Evolutionary conservation across 2,888 invertebrate genomes (phyloP).

Genomic region (Melanophora roralis): DNA sequence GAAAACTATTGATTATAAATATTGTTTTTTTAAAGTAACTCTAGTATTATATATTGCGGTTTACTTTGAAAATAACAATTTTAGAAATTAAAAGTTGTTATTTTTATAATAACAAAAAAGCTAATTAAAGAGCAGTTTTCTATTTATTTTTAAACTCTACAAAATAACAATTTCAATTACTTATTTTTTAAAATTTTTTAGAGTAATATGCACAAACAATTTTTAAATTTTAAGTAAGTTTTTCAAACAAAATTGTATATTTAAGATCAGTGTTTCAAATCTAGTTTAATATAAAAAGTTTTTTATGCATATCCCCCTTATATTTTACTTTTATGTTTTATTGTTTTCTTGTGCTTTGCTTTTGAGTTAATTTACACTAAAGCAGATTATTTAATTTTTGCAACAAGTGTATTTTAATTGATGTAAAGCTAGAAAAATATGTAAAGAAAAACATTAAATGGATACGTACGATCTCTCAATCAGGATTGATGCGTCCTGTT

Average conservation of each 20-base stretch:
- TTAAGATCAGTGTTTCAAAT: too few relatives aligned
- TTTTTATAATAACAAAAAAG: conserved; percentile 1
- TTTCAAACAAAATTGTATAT: too few relatives aligned
- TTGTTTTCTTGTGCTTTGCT: conserved; percentile 30
- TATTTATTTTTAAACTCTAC: background rate
- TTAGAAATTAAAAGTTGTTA: too few relatives aligned
- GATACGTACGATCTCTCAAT: conserved; percentile 78
- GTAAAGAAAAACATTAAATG: conserved; percentile 50
- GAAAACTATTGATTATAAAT: background rate
- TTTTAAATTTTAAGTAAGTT: too few relatives aligned
- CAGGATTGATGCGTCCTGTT: conserved; percentile 77
- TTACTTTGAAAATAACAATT: too few relatives aligned
- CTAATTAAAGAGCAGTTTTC: conserved; percentile 7
- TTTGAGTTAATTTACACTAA: background rate
- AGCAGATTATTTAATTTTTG: conserved; percentile 8
- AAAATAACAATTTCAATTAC: background rate
- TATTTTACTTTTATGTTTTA: background rate
- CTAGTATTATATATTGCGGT: too few relatives aligned
- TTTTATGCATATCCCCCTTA: too few relatives aligned
- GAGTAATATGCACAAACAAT: too few relatives aligned
- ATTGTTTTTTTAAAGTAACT: conserved; percentile 1
- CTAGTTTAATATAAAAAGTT: too few relatives aligned
- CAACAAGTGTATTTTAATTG: background rate
- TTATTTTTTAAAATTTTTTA: too few relatives aligned
- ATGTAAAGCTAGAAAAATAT: conserved; percentile 16